Evolutionary conservation across 2,888 invertebrate species (phyloP), one percentile per base, ranked within the genome.

Genomic region (Cerceris ruficornis): DNA sequence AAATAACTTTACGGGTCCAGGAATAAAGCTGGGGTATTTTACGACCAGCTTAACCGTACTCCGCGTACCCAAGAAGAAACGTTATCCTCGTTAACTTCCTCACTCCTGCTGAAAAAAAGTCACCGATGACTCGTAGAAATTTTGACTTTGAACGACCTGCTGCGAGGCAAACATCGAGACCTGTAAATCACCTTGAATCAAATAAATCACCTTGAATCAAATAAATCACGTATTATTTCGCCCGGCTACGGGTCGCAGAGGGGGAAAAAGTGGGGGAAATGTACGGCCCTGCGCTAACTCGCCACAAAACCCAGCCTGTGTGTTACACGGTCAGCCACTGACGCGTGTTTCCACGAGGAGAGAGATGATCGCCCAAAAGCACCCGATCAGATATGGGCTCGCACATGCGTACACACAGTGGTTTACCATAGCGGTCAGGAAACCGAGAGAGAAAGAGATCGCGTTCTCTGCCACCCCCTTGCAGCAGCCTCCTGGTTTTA

Each of bases 211-310:
- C 39, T 52, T 65, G 79, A 80, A 81, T 85, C 86, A 80, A 75
- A 88, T 88, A 88, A 88, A 88, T 88, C 88, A 87, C 76, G 81
- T 80, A 81, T 88, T 86, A 87, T 88, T 88, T 83, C 82, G 77
- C 68, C 80, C 75, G 69, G 69, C 68, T 61, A 58, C 68, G 67
- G 71, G 72, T 46, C 13, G 41, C 0, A 52, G 55, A 7, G 17
- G 15, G 55, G 39, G 7, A 0, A 50, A 13, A n/a, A 28, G 54
- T 39, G 74, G 67, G 61, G 57, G 65, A 83, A 72, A 86, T 81
- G 77, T 81, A 82, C 81, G 72, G 72, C 69, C 74, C 73, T 65
- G 75, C 81, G 79, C 77, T 80, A 85, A 83, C 85, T 73, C 78
- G 75, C 87, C 87, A 76, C 87, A 87, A 81, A 83, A 81, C 75